Evolutionary conservation across 2,797 vertebrate species (phyloP), one percentile per base, ranked within the genome.

Genomic region (Eremophila alpestris): DNA sequence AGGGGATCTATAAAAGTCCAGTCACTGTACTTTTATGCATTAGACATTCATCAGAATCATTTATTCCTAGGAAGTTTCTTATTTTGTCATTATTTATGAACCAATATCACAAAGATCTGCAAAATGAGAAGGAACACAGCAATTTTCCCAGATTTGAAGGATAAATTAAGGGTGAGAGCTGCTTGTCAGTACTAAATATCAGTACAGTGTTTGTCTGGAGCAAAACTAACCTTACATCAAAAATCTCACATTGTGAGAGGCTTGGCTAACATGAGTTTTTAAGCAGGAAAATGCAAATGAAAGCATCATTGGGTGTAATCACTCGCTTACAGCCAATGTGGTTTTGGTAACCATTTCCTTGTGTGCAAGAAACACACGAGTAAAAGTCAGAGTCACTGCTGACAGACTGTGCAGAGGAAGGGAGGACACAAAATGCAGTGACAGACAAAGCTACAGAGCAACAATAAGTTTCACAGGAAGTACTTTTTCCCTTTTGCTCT

Each of bases 331-430:
- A 92, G 81, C 45, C 43, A 7, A 71, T 89, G 91, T 89, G 96
- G 92, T 92, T 96, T 96, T 79, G 34, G 87, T 74, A 94, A 93
- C 86, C 91, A 83, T 95, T 97, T 96, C 96, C 94, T 94, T 49
- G 45, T 77, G 60, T 85, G 67, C 5, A 43, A 77, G 64, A 45
- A 88, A 62, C 73, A 87, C 18, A 10, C 2, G 3, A 95, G 92
- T 84, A 90, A 87, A 87, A 87, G 89, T 83, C 38, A 41, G 84
- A 81, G 90, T 32, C 77, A n/a, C 51, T 60, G 56, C 1, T 87
- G 65, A 80, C n/a, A 91, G 23, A 64, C 84, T 71, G 52, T 6
- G 22, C 75, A 77, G 85, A 84, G 51, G 55, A 73, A 87, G 78
- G 52, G 68, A 64, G 14, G 5, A 40, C 30, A 63, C 45, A 43